Evolutionary conservation across 2,113 vertebrate genomes (phyloP).

Genomic region (Martes martes): DNA sequence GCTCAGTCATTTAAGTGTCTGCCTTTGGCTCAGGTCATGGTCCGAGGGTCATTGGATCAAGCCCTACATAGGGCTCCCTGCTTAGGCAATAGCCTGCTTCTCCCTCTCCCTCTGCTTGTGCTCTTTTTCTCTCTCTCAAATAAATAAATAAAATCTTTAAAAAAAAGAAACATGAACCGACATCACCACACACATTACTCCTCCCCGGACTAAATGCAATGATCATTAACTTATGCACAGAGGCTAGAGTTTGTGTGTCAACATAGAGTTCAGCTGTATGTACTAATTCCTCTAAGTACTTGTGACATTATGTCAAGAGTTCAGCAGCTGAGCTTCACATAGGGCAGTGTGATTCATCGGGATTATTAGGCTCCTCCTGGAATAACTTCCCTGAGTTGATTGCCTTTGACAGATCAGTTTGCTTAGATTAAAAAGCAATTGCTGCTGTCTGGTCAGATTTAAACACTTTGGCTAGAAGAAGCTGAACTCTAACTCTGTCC

Average conservation of each 20-base stretch:
- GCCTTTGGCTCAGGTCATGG: neutral
- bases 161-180: neutral
- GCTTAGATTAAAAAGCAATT: slow-evolving; percentile 89
- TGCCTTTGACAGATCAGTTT: slow-evolving; percentile 86
- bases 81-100: neutral
- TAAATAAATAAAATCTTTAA: neutral
- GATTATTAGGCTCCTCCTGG: slow-evolving; percentile 84
- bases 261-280: slow-evolving; percentile 53
- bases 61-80: neutral
- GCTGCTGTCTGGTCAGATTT: slow-evolving; percentile 84
- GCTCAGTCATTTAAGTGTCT: neutral
- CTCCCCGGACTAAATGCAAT: neutral
- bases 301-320: slow-evolving; percentile 81
- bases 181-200: slow-evolving; percentile 1
- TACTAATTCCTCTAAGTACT: slow-evolving; percentile 76
- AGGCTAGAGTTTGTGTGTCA: slow-evolving; percentile 46
- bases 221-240: slow-evolving; percentile 36
- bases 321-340: slow-evolving; percentile 77
- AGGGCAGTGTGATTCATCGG: slow-evolving; percentile 78
- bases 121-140: neutral
- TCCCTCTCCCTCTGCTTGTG: neutral
- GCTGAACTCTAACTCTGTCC: slow-evolving; percentile 75
- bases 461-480: slow-evolving; percentile 77
- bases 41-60: neutral
- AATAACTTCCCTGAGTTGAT: slow-evolving; percentile 77